These are phyloP conservation scores for Ctenochaetus hawaiiensis DNA, from an alignment of 2,797 vertebrate genomes.

Conservation along the genomic window DNA sequence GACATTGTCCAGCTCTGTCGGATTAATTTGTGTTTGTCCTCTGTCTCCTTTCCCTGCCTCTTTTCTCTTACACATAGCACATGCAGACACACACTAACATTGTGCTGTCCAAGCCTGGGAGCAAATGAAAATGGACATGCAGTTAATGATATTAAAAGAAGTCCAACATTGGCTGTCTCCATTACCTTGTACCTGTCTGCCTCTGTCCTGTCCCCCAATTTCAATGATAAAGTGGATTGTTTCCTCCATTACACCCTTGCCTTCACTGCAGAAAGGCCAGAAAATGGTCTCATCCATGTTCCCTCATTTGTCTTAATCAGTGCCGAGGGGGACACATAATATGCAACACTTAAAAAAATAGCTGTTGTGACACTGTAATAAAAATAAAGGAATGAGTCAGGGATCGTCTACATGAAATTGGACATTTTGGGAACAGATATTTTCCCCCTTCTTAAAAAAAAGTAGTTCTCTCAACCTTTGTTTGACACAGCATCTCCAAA, in stretches of 20 bases:
- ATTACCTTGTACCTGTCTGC: slow-evolving; percentile 53
- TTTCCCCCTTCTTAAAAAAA: neutral
- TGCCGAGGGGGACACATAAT: slow-evolving; percentile 5
- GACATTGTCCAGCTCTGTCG: slow-evolving; percentile 62
- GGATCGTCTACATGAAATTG: neutral
- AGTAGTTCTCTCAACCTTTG: neutral
- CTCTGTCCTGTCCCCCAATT: slow-evolving; percentile 33
- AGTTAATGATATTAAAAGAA: slow-evolving; percentile 74
- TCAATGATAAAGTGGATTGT: slow-evolving; percentile 61
- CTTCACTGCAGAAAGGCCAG: slow-evolving; percentile 36
- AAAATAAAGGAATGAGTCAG: neutral
- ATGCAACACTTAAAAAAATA: neutral
- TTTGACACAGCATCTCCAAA: neutral
- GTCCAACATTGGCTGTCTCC: slow-evolving; percentile 57
- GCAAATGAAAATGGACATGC: slow-evolving; percentile 72
- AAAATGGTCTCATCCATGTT: slow-evolving; percentile 3
- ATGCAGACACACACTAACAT: slow-evolving; percentile 8
- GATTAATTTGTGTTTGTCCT: slow-evolving; percentile 56
- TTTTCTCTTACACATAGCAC: slow-evolving; percentile 28
- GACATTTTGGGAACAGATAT: neutral
- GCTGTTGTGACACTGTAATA: neutral
- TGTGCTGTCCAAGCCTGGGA: slow-evolving; percentile 34
- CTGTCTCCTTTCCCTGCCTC: slow-evolving; percentile 40
- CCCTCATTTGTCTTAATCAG: slow-evolving; percentile 27
- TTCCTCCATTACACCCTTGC: slow-evolving; percentile 34